Percentiles rank a stretch among this genome's conserved stretches.
Evolutionary conservation across 2,888 invertebrate species (phyloP).

Genomic region (Hipparchia semele): DNA sequence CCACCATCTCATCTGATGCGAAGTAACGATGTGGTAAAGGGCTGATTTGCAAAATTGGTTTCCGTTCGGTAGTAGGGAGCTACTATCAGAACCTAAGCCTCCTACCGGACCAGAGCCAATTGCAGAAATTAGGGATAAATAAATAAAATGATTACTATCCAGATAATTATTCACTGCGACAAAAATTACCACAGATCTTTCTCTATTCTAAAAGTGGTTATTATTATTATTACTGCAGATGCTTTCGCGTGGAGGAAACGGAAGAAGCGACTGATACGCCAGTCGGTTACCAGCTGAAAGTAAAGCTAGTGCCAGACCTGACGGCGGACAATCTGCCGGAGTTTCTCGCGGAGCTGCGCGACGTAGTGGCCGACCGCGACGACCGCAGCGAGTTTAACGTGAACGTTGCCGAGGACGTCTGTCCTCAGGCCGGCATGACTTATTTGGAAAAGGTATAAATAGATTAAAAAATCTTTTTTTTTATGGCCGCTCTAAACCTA

Average conservation of each 20-base stretch:
- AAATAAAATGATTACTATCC: too few relatives aligned
- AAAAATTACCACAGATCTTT: not conserved
- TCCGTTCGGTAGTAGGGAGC: too few relatives aligned
- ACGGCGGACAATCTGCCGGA: constrained; percentile 54
- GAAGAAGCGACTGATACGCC: constrained; percentile 50
- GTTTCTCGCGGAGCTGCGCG: constrained; percentile 63
- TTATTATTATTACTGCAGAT: constrained; percentile 56
- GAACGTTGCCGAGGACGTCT: constrained; percentile 68
- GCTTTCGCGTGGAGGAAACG: constrained; percentile 76
- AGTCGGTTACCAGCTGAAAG: constrained; percentile 78
- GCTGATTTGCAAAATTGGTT: too few relatives aligned
- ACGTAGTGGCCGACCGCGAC: constrained; percentile 47
- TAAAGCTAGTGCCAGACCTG: constrained; percentile 72
- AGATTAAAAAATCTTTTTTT: too few relatives aligned
- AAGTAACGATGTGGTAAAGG: too few relatives aligned
- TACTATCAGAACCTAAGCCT: too few relatives aligned
- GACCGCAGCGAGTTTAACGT: constrained; percentile 57
- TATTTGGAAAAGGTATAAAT: constrained; percentile 78
- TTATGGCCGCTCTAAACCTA: too few relatives aligned
- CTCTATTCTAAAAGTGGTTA: not conserved
- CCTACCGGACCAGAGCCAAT: too few relatives aligned
- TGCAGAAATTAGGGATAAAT: too few relatives aligned
- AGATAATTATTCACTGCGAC: not conserved
- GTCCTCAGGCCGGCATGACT: constrained; percentile 75
- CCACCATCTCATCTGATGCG: too few relatives aligned